These are phyloP conservation scores for Pseudopodoces humilis DNA, from an alignment of 2,113 vertebrate genomes.

Conservation along the genomic window DNA sequence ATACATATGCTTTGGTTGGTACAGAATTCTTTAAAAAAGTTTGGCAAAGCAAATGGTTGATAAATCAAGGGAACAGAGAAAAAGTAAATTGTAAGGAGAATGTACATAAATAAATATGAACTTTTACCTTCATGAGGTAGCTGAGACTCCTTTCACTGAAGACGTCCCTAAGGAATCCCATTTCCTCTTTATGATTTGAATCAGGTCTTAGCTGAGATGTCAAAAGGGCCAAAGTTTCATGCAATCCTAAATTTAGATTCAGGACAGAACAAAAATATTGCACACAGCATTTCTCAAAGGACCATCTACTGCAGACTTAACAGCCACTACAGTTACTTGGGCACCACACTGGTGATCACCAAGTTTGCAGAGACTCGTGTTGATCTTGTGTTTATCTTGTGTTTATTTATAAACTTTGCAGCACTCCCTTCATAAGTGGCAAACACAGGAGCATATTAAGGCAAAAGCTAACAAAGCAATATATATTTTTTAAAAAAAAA, in stretches of 20 bases:
- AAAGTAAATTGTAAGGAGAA: not conserved
- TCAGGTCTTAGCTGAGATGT: constrained; percentile 92
- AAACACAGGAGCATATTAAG: not conserved
- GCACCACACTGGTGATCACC: too few relatives aligned
- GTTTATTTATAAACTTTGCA: not conserved
- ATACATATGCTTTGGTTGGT: not conserved
- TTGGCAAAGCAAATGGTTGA: not conserved
- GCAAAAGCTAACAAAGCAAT: not conserved
- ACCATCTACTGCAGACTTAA: not conserved
- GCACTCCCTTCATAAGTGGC: not conserved
- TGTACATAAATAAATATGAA: rapidly evolving
- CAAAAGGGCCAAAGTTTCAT: constrained; percentile 91
- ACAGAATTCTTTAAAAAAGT: not conserved
- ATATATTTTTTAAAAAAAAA: not conserved
- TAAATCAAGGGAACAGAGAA: not conserved
- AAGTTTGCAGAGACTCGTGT: not conserved
- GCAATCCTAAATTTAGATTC: constrained; percentile 77
- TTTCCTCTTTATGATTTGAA: constrained; percentile 90
- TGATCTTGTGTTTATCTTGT: not conserved
- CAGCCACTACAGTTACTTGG: not conserved
- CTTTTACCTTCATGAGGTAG: constrained; percentile 90
- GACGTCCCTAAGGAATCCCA: constrained; percentile 88
- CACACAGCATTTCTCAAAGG: rapidly evolving
- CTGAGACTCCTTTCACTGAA: constrained; percentile 91
- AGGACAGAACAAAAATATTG: not conserved